phyloP scores from a whole-genome alignment of 2,888 invertebrate species.

The Nephrocerus scutellatus region DNA sequence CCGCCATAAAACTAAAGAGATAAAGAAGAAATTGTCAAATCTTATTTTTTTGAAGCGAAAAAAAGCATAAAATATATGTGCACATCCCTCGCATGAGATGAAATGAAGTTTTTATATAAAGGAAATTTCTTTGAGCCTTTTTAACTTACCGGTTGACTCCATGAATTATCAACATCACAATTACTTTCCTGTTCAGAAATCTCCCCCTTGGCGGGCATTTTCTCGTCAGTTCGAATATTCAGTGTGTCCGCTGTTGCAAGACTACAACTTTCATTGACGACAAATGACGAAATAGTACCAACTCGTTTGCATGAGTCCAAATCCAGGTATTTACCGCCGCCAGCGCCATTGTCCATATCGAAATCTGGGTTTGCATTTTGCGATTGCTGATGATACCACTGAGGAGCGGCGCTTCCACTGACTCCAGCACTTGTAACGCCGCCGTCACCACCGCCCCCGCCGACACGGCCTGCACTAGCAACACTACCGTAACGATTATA shows the following conservation, averaged over 20 bases:
- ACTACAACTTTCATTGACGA: conserved; percentile 44
- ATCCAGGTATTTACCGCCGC: conserved; percentile 43
- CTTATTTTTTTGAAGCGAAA: not conserved
- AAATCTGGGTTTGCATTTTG: conserved; percentile 37
- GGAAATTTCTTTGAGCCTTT: too few species aligned
- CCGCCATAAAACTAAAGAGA: conserved; percentile 37
- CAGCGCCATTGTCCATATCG: conserved; percentile 35
- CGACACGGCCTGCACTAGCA: too few species aligned
- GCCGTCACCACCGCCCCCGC: conserved; percentile 20
- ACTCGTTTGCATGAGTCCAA: conserved; percentile 44
- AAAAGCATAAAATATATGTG: too few species aligned
- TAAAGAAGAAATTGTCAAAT: not conserved
- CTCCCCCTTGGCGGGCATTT: conserved; percentile 81
- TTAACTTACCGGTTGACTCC: conserved; percentile 58
- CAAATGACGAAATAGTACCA: conserved; percentile 35
- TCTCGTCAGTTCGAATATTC: conserved; percentile 77
- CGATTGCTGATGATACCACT: conserved; percentile 10
- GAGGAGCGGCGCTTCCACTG: conserved; percentile 7
- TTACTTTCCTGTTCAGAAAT: conserved; percentile 81
- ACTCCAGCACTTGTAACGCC: conserved; percentile 4
- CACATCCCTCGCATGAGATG: too few species aligned
- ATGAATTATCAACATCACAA: conserved; percentile 67
- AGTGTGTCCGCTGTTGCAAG: conserved; percentile 48
- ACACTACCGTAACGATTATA: not conserved
- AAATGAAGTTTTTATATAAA: too few species aligned